Evolutionary conservation across 2,888 invertebrate species (phyloP).

Genomic region (Napeogenes sylphis): DNA sequence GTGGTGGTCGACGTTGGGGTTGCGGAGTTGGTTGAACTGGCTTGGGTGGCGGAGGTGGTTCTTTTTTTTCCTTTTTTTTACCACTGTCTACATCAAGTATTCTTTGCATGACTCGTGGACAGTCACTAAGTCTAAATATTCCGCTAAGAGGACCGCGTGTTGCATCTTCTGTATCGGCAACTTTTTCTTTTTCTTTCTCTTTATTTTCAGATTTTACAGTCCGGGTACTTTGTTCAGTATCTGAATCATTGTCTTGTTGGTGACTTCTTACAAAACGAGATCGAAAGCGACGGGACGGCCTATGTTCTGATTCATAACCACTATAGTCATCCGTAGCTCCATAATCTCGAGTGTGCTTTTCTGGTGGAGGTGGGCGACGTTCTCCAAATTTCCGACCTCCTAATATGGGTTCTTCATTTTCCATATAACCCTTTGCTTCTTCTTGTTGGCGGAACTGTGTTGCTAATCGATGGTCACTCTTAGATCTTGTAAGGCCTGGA

Average conservation of each 20-base stretch:
- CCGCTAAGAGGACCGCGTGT: slow-evolving; percentile 92
- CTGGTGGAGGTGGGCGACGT: slow-evolving; percentile 75
- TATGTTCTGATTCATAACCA: slow-evolving; percentile 81
- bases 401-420: slow-evolving; percentile 83
- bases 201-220: slow-evolving; percentile 82
- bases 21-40: slow-evolving; percentile 76
- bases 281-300: slow-evolving; percentile 83
- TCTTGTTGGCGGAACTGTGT: slow-evolving; percentile 92
- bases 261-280: slow-evolving; percentile 83
- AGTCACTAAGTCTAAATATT: slow-evolving; percentile 90
- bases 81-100: slow-evolving; percentile 88
- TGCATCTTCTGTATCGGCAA: slow-evolving; percentile 93
- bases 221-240: slow-evolving; percentile 80
- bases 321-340: slow-evolving; percentile 80
- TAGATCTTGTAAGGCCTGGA: slow-evolving; percentile 92
- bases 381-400: slow-evolving; percentile 89
- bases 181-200: slow-evolving; percentile 81
- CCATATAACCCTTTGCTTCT: slow-evolving; percentile 80
- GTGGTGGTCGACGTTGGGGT: slow-evolving; percentile 75
- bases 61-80: slow-evolving; percentile 87
- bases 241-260: slow-evolving; percentile 86
- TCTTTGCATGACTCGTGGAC: slow-evolving; percentile 92
- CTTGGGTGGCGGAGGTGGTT: slow-evolving; percentile 74
- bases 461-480: slow-evolving; percentile 94
- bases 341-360: slow-evolving; percentile 78